phyloP scores from a whole-genome alignment of 2,113 vertebrate species.

The Leucosticte australis region DNA sequence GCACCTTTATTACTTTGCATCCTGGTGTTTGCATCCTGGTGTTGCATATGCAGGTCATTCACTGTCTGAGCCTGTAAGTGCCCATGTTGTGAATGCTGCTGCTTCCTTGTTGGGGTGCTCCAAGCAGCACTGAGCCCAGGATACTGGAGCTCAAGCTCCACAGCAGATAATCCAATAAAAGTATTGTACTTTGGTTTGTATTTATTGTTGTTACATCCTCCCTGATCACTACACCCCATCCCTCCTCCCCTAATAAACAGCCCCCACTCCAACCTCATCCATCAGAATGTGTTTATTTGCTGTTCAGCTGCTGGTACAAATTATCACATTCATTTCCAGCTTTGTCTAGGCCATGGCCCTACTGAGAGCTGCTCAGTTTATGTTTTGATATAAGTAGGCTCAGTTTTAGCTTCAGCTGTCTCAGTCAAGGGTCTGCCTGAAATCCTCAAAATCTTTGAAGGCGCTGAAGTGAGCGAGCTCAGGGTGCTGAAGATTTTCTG shows the following conservation, averaged over 20 bases:
- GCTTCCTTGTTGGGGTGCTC: background rate
- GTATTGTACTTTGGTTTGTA: background rate
- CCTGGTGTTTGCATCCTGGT: background rate
- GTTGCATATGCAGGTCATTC: background rate
- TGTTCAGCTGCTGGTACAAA: background rate
- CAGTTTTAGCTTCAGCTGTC: background rate
- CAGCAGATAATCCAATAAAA: background rate
- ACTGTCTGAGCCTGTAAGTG: background rate
- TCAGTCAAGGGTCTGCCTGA: background rate
- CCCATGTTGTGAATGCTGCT: background rate
- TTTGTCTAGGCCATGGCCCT: background rate
- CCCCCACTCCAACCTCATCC: background rate
- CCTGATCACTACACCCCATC: background rate
- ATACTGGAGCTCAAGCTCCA: background rate
- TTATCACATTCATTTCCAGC: background rate
- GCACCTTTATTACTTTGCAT: background rate
- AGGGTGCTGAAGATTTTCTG: background rate
- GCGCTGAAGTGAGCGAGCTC: accelerated
- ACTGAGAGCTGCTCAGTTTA: background rate
- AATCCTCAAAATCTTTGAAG: background rate
- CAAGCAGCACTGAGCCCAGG: background rate
- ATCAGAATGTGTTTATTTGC: background rate
- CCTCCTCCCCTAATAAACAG: background rate
- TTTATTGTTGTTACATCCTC: background rate
- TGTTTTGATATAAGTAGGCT: background rate